A percentile compares a stretch with the other conserved stretches of the same genome.
These are phyloP conservation scores for Drosophila ironensis DNA, from an alignment of 1,140 invertebrate genomes.

Conservation along the genomic window DNA sequence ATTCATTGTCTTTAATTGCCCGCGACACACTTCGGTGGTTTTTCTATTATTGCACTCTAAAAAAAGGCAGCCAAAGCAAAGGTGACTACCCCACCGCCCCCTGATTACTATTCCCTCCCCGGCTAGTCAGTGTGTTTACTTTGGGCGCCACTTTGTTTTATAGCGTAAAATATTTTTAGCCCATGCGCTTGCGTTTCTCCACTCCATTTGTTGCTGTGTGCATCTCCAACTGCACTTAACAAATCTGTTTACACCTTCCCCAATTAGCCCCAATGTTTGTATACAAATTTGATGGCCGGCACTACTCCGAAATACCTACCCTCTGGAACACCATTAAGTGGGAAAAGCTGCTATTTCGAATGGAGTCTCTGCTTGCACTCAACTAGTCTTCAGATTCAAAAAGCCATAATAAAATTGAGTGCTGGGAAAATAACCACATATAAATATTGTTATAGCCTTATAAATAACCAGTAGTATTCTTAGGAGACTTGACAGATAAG, in stretches of 20 bases:
- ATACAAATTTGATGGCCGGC: constrained; percentile 27
- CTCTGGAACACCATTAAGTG: not conserved
- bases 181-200: constrained; percentile 48
- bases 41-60: constrained; percentile 37
- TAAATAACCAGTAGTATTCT: too few relatives aligned
- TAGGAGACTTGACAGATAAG: too few relatives aligned
- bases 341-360: too few relatives aligned
- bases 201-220: constrained; percentile 50
- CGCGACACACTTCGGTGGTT: constrained; percentile 69
- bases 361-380: too few relatives aligned
- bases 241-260: constrained; percentile 65
- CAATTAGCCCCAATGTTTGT: constrained; percentile 34
- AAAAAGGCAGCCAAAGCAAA: constrained; percentile 25
- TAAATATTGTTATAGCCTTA: too few relatives aligned
- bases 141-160: constrained; percentile 62
- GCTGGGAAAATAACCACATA: too few relatives aligned
- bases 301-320: not conserved
- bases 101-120: constrained; percentile 1
- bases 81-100: constrained; percentile 18
- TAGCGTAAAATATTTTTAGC: constrained; percentile 55
- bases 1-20: constrained; percentile 65
- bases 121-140: constrained; percentile 38
- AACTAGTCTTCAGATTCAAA: too few relatives aligned
- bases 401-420: too few relatives aligned
- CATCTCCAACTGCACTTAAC: constrained; percentile 45